Evolutionary conservation across 1,140 invertebrate genomes (phyloP).

Genomic region (Ditylenchus dipsaci): DNA sequence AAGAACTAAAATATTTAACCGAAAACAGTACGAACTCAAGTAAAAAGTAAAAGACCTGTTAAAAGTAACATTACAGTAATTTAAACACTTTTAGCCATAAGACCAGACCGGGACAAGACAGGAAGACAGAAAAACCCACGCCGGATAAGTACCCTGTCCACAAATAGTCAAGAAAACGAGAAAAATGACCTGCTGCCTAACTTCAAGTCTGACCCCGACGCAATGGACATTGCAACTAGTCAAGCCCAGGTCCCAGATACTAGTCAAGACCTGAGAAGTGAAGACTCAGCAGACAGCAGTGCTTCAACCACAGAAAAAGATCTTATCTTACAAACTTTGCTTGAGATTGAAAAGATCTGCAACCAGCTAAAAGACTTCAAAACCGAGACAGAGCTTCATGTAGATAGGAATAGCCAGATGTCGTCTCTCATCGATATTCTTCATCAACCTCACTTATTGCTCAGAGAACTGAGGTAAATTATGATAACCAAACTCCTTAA

Average conservation of each 20-base stretch:
- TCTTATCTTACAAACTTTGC: slow-evolving; percentile 34
- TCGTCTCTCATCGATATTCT: slow-evolving; percentile 36
- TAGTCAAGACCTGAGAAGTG: background rate
- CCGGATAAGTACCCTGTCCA: slow-evolving; percentile 4
- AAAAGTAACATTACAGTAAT: no score
- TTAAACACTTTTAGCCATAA: slow-evolving; percentile 40
- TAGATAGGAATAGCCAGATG: background rate
- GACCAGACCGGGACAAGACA: slow-evolving; percentile 56
- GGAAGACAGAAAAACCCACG: slow-evolving; percentile 55
- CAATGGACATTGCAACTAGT: background rate
- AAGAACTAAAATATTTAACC: no score
- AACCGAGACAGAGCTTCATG: background rate
- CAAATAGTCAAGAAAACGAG: background rate
- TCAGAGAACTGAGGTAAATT: slow-evolving; percentile 25
- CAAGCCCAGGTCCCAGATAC: no score
- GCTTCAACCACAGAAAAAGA: background rate
- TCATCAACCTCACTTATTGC: slow-evolving; percentile 28
- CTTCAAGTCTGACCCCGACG: background rate
- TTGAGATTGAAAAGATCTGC: slow-evolving; percentile 51
- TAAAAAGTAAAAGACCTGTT: no score
- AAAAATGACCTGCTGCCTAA: background rate
- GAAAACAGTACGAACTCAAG: no score
- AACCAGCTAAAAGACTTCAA: slow-evolving; percentile 27
- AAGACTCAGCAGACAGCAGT: background rate
- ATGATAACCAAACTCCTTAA: background rate